These are phyloP conservation scores for Meloidogyne exigua DNA, from an alignment of 1,140 invertebrate genomes.

Conservation along the genomic window DNA sequence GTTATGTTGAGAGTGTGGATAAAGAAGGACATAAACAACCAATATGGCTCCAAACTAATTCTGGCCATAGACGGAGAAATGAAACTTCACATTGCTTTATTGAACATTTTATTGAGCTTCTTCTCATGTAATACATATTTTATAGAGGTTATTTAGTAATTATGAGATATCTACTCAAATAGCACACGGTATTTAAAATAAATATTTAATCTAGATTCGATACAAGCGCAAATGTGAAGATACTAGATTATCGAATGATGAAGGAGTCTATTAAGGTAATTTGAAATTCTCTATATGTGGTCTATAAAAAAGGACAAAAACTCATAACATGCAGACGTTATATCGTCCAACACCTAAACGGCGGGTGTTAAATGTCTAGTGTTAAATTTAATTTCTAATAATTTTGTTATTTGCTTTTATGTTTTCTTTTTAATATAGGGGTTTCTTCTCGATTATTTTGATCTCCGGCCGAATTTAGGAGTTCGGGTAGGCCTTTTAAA, in stretches of 20 bases:
- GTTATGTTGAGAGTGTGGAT: not conserved
- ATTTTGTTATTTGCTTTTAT: not conserved
- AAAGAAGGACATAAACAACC: conserved; percentile 9
- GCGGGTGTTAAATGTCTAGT: too few relatives aligned
- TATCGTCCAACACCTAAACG: too few relatives aligned
- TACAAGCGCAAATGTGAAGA: conserved; percentile 59
- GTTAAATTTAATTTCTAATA: too few relatives aligned
- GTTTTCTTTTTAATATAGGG: not conserved
- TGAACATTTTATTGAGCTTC: conserved; percentile 52
- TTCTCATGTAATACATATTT: conserved; percentile 38
- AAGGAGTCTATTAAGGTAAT: conserved; percentile 58
- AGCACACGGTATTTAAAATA: not conserved
- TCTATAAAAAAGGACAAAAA: too few relatives aligned
- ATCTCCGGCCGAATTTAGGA: conserved; percentile 47
- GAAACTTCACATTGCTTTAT: conserved; percentile 50
- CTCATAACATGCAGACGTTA: too few relatives aligned
- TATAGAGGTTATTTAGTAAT: too few relatives aligned
- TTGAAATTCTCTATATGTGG: too few relatives aligned
- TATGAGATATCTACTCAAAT: too few relatives aligned
- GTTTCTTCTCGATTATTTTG: conserved; percentile 58
- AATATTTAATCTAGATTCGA: conserved; percentile 35
- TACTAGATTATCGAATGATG: conserved; percentile 62
- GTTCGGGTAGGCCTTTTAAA: conserved; percentile 60
- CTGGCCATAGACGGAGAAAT: conserved; percentile 34
- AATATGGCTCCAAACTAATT: not conserved